Conservation (phyloP, 1,140 invertebrate species). For the honey bee (Apis mellifera) region Amel_HAv3.1 CM009945.2:3850001-3850500, state of each 20-base stretch:
- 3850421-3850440: too few species aligned
- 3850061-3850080: background rate
- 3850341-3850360: too few species aligned
- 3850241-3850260: too few species aligned
- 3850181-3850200: background rate
- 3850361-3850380: background rate
- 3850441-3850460: too few species aligned
- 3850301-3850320: background rate
- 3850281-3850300: too few species aligned
- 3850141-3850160: background rate
- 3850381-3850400: too few species aligned
- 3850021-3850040: background rate
- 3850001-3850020: conserved; percentile 42
- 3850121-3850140: background rate
- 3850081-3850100: background rate
- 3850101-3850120: background rate
- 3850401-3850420: too few species aligned
- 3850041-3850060: background rate
- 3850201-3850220: background rate
- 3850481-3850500: too few species aligned
- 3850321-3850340: background rate
- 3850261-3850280: too few species aligned
- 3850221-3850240: background rate
- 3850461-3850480: too few species aligned
- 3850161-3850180: background rate